Evolutionary conservation across 1,140 invertebrate genomes (phyloP), one percentile per base, ranked within the genome.

Genomic region (Metaphire vulgaris): DNA sequence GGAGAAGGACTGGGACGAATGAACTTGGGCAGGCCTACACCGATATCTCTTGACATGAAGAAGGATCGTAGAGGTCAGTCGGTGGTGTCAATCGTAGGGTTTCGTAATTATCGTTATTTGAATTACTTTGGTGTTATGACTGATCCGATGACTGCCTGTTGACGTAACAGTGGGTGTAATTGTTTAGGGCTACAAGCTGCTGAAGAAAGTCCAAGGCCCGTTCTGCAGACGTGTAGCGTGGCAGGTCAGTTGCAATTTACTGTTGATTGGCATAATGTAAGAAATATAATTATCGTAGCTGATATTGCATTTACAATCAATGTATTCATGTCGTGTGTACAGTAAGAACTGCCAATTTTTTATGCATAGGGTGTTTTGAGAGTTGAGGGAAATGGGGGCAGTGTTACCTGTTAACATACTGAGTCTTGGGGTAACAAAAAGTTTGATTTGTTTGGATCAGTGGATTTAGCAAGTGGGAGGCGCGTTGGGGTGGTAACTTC

Each of bases 1-100:
- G 96, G 96, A 0, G 93, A 95, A 86, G 96, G 95, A 66, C 88
- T 99, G 32, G 96, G 96, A 26, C 96, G 96, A 84, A 92, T 95
- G 82, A 95, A 94, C 84, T 93, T 95, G 80, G 96, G 96, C 0
- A 90, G 91, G 0, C 85, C 95, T n/a, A 93, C 94, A 82, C 96
- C 96, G 0, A 87, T 98, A 0, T 87, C 93, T 69, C 87, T 98
- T 0, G 94, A 96, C 85, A 91, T 98, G 2, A 99, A 98, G 86
- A 89, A 94, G 77, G 95, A 98, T 83, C 95, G 96, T 80, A 93
- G 92, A 85, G 95, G 95, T 80, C 76, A 76, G 67, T 26, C 41
- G 21, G 41, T 12, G 41, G 21, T 56, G 6, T 56, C 41, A 56
- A 21, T 56, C 21, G 41, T 56, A 56, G 41, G 41, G 21, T 12